These are phyloP conservation scores for Polylopha cassiicola DNA, from an alignment of 2,888 invertebrate genomes.

Conservation along the genomic window DNA sequence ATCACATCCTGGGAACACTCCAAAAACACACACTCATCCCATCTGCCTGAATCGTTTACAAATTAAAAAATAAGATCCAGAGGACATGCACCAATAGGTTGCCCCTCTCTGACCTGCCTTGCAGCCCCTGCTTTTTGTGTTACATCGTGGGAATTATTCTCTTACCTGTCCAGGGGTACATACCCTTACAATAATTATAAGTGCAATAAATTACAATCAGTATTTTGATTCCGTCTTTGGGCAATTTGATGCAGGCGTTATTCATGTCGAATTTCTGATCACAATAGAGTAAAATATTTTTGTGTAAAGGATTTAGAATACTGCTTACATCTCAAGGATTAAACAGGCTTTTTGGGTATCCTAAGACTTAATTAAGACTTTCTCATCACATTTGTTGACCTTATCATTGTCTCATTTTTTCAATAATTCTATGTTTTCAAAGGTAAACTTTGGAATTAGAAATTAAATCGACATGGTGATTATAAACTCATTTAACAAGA, in stretches of 20 bases:
- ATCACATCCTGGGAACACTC: slow-evolving; percentile 24
- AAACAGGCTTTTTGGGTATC: no score
- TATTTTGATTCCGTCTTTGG: slow-evolving; percentile 62
- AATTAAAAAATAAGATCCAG: slow-evolving; percentile 39
- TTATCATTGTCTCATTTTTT: no score
- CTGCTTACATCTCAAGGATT: no score
- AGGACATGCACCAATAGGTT: slow-evolving; percentile 51
- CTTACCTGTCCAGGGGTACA: slow-evolving; percentile 49
- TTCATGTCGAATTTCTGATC: slow-evolving; percentile 23
- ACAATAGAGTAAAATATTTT: no score
- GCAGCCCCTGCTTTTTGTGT: slow-evolving; percentile 50
- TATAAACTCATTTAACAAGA: no score
- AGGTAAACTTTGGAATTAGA: no score
- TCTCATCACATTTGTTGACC: no score
- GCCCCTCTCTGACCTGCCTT: slow-evolving; percentile 54
- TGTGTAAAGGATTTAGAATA: no score
- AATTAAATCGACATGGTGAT: no score
- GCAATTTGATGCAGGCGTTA: slow-evolving; percentile 45
- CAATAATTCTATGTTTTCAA: no score
- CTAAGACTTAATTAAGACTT: no score
- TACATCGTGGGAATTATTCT: slow-evolving; percentile 60
- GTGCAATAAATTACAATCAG: slow-evolving; percentile 71
- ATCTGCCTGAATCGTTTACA: slow-evolving; percentile 33
- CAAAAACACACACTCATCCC: slow-evolving; percentile 22
- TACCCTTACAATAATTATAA: slow-evolving; percentile 62